Conservation (phyloP, 1,140 invertebrate genomes). For the Drosophila lini region DNA sequence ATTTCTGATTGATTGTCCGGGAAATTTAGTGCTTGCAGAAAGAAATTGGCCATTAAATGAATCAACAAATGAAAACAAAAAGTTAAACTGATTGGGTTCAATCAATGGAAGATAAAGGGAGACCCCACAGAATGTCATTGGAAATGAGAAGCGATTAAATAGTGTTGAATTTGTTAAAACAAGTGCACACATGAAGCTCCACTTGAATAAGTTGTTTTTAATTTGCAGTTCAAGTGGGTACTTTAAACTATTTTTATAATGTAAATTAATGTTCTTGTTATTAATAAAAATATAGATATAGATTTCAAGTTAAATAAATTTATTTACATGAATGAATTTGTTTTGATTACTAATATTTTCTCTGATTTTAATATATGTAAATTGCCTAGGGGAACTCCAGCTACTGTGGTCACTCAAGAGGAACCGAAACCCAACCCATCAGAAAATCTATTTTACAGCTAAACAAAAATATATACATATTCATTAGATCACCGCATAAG, state of each 20-base stretch:
- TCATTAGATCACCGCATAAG: slow-evolving; percentile 30
- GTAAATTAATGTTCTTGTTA: neutral
- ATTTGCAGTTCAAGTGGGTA: neutral
- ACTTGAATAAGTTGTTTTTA: neutral
- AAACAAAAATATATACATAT: slow-evolving; percentile 24
- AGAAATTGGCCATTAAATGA: slow-evolving; percentile 37
- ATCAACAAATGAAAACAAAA: neutral
- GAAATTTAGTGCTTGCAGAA: slow-evolving; percentile 28
- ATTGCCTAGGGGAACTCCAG: slow-evolving; percentile 11
- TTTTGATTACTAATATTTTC: slow-evolving; percentile 11
- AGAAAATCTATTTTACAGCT: slow-evolving; percentile 2
- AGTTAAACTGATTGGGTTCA: slow-evolving; percentile 14
- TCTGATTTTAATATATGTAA: slow-evolving; percentile 35
- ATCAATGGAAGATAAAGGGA: neutral
- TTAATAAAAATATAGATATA: neutral
- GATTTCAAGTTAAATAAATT: neutral
- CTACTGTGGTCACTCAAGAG: slow-evolving; percentile 18
- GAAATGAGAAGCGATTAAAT: neutral
- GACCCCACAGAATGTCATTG: slow-evolving; percentile 10
- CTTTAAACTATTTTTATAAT: neutral
- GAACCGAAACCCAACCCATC: slow-evolving; percentile 14
- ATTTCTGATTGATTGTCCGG: slow-evolving; percentile 42
- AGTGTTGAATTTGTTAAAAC: neutral
- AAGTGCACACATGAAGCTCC: neutral
- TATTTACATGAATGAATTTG: neutral